A percentile compares a stretch with the other conserved stretches of the same genome.
Conservation (phyloP, 2,113 vertebrate genomes). For the Phalacrocorax brasilianus region DNA sequence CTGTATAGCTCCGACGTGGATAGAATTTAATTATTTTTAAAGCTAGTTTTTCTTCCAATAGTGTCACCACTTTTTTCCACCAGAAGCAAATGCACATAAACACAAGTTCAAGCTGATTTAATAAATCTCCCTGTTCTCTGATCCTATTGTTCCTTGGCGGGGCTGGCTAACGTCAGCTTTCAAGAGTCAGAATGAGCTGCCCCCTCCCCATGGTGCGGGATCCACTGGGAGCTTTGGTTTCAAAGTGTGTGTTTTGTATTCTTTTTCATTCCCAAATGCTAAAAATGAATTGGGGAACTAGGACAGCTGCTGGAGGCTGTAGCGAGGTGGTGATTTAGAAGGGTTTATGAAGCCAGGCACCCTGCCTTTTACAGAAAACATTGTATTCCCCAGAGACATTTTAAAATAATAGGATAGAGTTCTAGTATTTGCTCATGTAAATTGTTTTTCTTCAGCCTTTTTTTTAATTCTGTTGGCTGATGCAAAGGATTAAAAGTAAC, state of each 20-base stretch:
- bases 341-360: background rate
- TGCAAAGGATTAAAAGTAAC: background rate
- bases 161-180: background rate
- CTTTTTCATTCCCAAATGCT: background rate
- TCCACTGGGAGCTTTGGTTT: background rate
- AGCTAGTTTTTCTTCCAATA: background rate
- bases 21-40: background rate
- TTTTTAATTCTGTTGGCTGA: background rate
- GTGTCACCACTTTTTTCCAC: background rate
- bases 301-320: slow-evolving; percentile 33
- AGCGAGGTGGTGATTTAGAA: background rate
- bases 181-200: background rate
- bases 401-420: slow-evolving; percentile 2
- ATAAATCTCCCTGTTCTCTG: background rate
- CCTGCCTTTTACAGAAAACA: background rate
- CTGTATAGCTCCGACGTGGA: background rate
- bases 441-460: background rate
- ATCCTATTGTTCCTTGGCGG: background rate
- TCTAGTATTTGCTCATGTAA: background rate
- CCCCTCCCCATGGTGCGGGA: background rate
- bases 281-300: background rate
- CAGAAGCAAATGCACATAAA: background rate
- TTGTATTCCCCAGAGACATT: background rate
- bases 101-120: background rate
- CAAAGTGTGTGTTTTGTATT: background rate